Evolutionary conservation across 37 sponge, comb jelly and placozoan genomes (phyloP).

Genomic region (Lycopodina hypogea): DNA sequence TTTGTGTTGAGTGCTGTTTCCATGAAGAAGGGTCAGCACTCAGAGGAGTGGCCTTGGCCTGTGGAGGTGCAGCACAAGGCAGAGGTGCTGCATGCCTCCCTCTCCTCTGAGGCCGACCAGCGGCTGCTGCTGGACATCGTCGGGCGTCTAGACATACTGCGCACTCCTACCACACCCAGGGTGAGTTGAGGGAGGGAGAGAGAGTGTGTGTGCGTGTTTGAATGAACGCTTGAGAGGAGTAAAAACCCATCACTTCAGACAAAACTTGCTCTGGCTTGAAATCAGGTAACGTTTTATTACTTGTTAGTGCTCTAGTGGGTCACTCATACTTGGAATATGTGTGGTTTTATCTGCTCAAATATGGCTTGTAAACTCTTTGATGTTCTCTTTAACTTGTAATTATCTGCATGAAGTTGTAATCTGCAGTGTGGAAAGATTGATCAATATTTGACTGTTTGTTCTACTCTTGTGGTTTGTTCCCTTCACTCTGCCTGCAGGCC

Average conservation of each 20-base stretch:
- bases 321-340: too few species aligned
- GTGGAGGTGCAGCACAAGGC: constrained; percentile 48
- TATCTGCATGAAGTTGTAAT: too few species aligned
- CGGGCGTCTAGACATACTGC: constrained; percentile 18
- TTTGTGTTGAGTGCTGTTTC: constrained; percentile 28
- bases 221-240: not conserved
- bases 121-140: constrained; percentile 4
- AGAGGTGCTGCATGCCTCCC: constrained; percentile 57
- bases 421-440: too few species aligned
- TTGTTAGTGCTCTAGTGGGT: too few species aligned
- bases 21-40: constrained; percentile 43
- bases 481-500: not conserved
- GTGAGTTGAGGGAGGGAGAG: not conserved
- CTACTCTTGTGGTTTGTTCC: too few species aligned
- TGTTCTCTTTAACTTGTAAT: too few species aligned
- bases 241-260: not conserved
- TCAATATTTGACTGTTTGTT: too few species aligned
- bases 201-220: constrained; percentile 11
- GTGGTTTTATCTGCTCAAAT: too few species aligned
- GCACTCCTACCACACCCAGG: constrained; percentile 26
- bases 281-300: too few species aligned
- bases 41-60: constrained; percentile 44
- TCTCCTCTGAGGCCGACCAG: constrained; percentile 49
- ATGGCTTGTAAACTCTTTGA: too few species aligned
- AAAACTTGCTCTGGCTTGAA: too few species aligned